phyloP scores from a whole-genome alignment of 2,888 invertebrate genomes.

The Chrysolina haemoptera region DNA sequence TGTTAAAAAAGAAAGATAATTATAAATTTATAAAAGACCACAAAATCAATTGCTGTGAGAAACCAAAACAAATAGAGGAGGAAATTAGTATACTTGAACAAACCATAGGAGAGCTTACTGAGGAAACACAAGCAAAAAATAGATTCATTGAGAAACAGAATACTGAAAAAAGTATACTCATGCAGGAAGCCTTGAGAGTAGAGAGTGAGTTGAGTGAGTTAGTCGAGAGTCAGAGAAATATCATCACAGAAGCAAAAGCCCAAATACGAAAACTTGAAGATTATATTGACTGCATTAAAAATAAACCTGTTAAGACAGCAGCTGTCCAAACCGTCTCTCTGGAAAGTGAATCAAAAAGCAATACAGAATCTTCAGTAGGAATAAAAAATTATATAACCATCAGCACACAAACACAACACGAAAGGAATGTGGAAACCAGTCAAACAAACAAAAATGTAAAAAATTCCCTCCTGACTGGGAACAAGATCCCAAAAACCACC shows the following conservation, averaged over 20 bases:
- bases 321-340: not conserved
- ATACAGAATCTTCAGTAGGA: too few relatives aligned
- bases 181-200: not conserved
- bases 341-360: too few relatives aligned
- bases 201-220: too few relatives aligned
- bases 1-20: not conserved
- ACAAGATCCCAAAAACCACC: too few relatives aligned
- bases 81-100: too few relatives aligned
- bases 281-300: not conserved
- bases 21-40: not conserved
- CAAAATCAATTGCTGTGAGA: conserved; percentile 6
- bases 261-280: not conserved
- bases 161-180: not conserved
- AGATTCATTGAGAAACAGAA: not conserved
- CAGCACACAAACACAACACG: too few relatives aligned
- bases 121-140: not conserved
- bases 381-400: too few relatives aligned
- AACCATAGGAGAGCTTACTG: not conserved
- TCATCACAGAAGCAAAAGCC: not conserved
- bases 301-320: not conserved
- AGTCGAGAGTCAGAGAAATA: not conserved
- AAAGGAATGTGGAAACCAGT: too few relatives aligned
- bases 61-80: not conserved
- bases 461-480: too few relatives aligned
- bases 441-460: too few relatives aligned